Evolutionary conservation across 2,888 invertebrate species (phyloP), one percentile per base, ranked within the genome.

Genomic region (Microctonus hyperodae): DNA sequence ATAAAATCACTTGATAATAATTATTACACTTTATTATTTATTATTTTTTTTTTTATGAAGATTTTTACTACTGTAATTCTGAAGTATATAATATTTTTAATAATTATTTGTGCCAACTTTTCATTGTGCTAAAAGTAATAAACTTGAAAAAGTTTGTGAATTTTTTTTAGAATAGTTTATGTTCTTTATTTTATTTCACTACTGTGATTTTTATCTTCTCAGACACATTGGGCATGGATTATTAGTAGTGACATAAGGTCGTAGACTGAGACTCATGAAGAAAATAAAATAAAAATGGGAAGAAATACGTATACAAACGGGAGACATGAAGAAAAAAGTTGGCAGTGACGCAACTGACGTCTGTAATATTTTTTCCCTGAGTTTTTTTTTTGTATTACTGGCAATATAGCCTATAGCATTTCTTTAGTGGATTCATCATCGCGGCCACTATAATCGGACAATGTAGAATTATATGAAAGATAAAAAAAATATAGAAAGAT

Each of bases 191-290:
- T 11, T 35, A 20, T 16, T 35, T 35, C 20, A 35, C 57, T 13
- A 35, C 33, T 33, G 10, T 33, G 13, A 35, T 58, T 22, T 40
- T 23, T 23, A 37, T 37, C 44, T 44, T 44, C 7, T 37, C 13
- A 10, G n/a, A n/a, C 5, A 13, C 58, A 28, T 56, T 37, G 22
- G 37, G 22, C 11, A 35, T 4, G 13, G 57, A 57, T 57, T 16
- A 31, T 55, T 37, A 35, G 35, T n/a, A 37, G n/a, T 35, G 37
- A 58, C 58, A 40, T 37, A 37, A 58, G 40, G 37, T 37, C 2
- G 33, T 7, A 11, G n/a, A 37, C 40, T 25, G 37, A 58, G 28
- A 20, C n/a, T 23, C 37, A 23, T 16, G 33, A 56, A 33, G 23
- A 40, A 11, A 37, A 37, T 13, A 58, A 40, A 40, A 37, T 40